Percentiles rank a stretch among this genome's conserved stretches.
Conservation (phyloP, 2,113 vertebrate species). For the Chionodraco myersi region DNA sequence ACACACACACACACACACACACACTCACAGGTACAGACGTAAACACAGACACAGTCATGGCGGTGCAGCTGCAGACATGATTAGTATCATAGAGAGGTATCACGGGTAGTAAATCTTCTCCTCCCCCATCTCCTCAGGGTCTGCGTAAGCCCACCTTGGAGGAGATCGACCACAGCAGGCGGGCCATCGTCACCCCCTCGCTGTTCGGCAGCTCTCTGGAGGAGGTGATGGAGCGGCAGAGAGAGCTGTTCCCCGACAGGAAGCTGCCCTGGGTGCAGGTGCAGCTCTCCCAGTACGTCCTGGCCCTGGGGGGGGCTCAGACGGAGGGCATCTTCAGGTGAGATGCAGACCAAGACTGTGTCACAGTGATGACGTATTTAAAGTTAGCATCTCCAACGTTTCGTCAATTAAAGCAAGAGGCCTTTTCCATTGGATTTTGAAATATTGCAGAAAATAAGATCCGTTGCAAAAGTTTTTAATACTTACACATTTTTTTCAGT, state of each 20-base stretch:
- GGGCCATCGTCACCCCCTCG: conserved; percentile 89
- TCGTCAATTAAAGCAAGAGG: too few relatives aligned
- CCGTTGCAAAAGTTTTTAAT: too few relatives aligned
- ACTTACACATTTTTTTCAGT: too few relatives aligned
- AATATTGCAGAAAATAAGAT: too few relatives aligned
- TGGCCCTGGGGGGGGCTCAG: conserved; percentile 89
- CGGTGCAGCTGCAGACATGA: conserved; percentile 50
- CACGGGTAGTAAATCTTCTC: conserved; percentile 53
- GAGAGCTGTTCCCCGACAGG: conserved; percentile 86
- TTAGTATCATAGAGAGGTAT: conserved; percentile 33
- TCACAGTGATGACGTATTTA: too few relatives aligned
- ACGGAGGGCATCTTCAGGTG: conserved; percentile 94
- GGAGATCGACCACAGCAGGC: conserved; percentile 88
- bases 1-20: conserved; percentile 41
- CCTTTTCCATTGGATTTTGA: too few relatives aligned
- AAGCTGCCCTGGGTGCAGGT: conserved; percentile 93
- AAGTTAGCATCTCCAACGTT: too few relatives aligned
- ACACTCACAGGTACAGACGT: conserved; percentile 55
- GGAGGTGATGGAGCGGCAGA: conserved; percentile 92
- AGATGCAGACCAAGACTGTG: conserved; percentile 28
- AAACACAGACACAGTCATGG: conserved; percentile 63
- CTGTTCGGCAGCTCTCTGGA: conserved; percentile 91
- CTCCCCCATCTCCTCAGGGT: conserved; percentile 78
- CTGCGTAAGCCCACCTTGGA: conserved; percentile 91
- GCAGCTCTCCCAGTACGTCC: conserved; percentile 90